Base-by-base conservation (phyloP, 2,113 vertebrate genomes). In the Okapia johnstoni region DNA sequence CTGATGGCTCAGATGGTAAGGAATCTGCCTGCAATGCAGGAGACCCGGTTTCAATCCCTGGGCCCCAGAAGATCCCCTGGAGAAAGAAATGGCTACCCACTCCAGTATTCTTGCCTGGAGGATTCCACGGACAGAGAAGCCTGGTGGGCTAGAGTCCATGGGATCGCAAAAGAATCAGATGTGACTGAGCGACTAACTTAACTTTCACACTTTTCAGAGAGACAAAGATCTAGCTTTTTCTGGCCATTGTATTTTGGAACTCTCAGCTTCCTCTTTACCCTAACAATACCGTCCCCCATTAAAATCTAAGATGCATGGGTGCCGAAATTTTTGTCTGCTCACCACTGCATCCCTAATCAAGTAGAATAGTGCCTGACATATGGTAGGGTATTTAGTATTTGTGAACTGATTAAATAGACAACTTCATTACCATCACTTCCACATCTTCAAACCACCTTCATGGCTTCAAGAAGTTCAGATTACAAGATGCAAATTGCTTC, bases 161-260 rank as follows among this genome's bases (percentile, higher is more conserved):
- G 40, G 21, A 43, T 76, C 23, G 1, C 70, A 76, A 76, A 76
- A 76, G 70, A 43, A 43, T 76, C 6, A 2, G 70, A 43, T 43
- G 70, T 43, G 70, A 76, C 70, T 76, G 70, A 76, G 40, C 23
- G 13, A 76, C 70, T 76, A 76, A 76, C 66, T 70, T 70, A 70
- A 76, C 70, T 76, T 76, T 76, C 70, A 76, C 40, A 43, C 40
- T 76, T 76, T 40, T 76, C 21, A 40, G 36, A 73, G 66, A 91
- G 90, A 93, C 7, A 84, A 87, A 96, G 9, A 76, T 52, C 21
- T 66, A 58, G 19, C 19, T 52, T 94, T 95, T 85, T 36, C 40
- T 70, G 55, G n/a, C 58, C 66, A 86, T 30, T 93, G 28, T 57
- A 88, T 91, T 96, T 28, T 96, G 73, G 70, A 98, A 60, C 9